Evolutionary conservation across 2,888 invertebrate genomes (phyloP).

Genomic region (Heliconius cydno): DNA sequence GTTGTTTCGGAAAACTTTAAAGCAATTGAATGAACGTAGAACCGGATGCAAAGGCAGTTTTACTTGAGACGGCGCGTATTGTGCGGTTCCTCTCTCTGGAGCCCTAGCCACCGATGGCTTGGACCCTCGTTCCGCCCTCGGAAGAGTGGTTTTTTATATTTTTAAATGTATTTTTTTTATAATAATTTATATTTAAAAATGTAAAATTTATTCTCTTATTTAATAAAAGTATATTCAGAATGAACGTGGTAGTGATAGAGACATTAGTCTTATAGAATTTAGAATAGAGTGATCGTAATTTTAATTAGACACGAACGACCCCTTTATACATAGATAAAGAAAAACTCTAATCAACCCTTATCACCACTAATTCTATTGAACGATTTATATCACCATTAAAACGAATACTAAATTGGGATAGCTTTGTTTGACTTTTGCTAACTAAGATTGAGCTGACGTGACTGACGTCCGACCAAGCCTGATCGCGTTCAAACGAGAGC

Average conservation of each 20-base stretch:
- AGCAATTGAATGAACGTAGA: background rate
- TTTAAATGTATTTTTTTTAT: no score
- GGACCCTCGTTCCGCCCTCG: no score
- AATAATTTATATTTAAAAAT: no score
- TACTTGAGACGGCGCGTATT: no score
- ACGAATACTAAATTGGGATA: conserved; percentile 16
- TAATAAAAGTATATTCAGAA: no score
- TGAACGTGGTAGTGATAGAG: background rate
- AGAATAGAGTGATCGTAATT: background rate
- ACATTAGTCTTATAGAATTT: background rate
- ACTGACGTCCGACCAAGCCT: conserved; percentile 12
- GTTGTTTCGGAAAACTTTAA: conserved; percentile 1
- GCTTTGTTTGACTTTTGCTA: conserved; percentile 22
- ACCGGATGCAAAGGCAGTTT: no score
- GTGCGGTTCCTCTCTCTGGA: no score
- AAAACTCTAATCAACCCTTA: background rate
- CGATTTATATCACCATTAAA: conserved; percentile 3
- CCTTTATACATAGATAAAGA: background rate
- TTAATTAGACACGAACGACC: background rate
- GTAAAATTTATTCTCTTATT: no score
- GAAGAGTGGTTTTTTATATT: no score
- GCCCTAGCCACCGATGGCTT: no score
- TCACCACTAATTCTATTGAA: background rate
- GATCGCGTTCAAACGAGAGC: conserved; percentile 15
- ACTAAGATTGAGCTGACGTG: conserved; percentile 30